These are phyloP conservation scores for Thecocarcelia acutangulata DNA, from an alignment of 2,888 invertebrate species.

Conservation along the genomic window DNA sequence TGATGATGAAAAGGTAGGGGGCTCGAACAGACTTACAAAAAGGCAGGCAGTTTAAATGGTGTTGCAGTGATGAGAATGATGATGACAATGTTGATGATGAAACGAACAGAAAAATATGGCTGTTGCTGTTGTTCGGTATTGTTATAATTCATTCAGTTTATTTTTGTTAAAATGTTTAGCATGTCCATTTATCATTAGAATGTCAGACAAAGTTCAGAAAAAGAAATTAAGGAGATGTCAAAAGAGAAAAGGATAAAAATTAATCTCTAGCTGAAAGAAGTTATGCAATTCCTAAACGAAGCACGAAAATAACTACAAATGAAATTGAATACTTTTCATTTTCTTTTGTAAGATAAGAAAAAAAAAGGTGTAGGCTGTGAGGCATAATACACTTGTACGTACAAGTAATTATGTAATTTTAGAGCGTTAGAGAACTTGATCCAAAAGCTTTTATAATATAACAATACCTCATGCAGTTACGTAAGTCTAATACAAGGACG, in stretches of 20 bases:
- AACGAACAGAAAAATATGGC: not conserved
- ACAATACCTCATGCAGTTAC: too few relatives aligned
- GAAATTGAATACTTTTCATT: too few relatives aligned
- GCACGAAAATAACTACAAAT: too few relatives aligned
- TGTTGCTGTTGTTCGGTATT: constrained; percentile 16
- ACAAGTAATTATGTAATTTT: too few relatives aligned
- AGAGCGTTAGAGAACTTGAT: too few relatives aligned
- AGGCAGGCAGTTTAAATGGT: not conserved
- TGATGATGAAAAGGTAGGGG: constrained; percentile 36
- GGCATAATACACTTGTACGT: too few relatives aligned
- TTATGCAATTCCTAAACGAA: too few relatives aligned
- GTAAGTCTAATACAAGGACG: too few relatives aligned
- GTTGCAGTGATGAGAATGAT: constrained; percentile 8
- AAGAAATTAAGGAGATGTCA: constrained; percentile 11
- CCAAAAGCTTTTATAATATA: too few relatives aligned
- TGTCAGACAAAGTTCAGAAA: constrained; percentile 18
- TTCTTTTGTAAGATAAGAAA: too few relatives aligned
- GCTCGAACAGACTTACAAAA: not conserved
- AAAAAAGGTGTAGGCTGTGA: too few relatives aligned
- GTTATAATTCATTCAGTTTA: constrained; percentile 55
- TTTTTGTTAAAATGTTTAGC: constrained; percentile 65
- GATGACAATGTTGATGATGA: constrained; percentile 25
- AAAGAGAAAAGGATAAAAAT: not conserved
- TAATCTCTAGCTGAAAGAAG: not conserved
- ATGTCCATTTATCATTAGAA: constrained; percentile 64